Evolutionary conservation across 2,888 invertebrate genomes (phyloP).

Genomic region (Panopea generosa): DNA sequence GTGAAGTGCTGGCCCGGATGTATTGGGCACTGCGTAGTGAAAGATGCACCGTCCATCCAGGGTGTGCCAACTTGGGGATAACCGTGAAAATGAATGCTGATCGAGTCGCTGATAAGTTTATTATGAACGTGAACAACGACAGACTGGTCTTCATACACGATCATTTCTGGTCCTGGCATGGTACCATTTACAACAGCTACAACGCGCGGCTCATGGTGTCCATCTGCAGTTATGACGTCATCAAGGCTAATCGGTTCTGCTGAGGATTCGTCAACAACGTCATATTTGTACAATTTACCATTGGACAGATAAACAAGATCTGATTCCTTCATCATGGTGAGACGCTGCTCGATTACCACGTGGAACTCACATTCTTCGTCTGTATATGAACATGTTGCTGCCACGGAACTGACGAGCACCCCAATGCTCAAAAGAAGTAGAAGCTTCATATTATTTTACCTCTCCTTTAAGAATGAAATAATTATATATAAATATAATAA

Average conservation of each 20-base stretch:
- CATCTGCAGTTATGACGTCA: conserved; percentile 68
- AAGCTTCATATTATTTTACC: too few relatives aligned
- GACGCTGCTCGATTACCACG: too few relatives aligned
- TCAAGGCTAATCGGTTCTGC: conserved; percentile 26
- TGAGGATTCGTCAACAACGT: too few relatives aligned
- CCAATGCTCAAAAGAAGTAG: too few relatives aligned
- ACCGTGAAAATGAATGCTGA: background rate
- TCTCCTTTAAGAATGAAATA: too few relatives aligned
- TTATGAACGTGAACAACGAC: conserved; percentile 70
- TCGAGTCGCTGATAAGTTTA: conserved; percentile 55
- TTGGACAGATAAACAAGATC: too few relatives aligned
- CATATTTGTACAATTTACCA: too few relatives aligned
- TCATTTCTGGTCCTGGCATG: conserved; percentile 70
- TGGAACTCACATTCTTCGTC: too few relatives aligned
- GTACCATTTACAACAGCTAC: conserved; percentile 63
- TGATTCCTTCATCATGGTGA: too few relatives aligned
- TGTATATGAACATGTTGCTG: too few relatives aligned
- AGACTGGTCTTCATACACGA: conserved; percentile 68
- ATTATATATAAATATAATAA: too few relatives aligned
- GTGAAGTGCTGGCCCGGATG: conserved; percentile 65
- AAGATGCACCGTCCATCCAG: conserved; percentile 78
- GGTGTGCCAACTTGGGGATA: conserved; percentile 52
- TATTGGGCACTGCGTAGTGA: conserved; percentile 75
- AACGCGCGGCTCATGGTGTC: conserved; percentile 44
- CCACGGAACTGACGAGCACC: too few relatives aligned